Evolutionary conservation across 2,888 invertebrate species (phyloP).

Genomic region (Cheilosia pagana): DNA sequence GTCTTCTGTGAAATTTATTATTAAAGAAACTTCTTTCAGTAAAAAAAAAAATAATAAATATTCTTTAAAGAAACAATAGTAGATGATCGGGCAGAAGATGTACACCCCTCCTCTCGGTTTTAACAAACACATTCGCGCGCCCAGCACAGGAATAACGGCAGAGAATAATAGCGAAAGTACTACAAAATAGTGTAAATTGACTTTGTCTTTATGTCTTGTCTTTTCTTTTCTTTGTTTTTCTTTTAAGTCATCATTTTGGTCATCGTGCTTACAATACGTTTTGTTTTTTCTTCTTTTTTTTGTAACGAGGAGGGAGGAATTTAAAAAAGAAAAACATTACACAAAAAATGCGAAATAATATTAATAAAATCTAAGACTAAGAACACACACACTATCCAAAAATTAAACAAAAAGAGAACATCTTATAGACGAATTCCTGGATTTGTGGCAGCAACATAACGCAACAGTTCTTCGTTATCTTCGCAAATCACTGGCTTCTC

Average conservation of each 20-base stretch:
- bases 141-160: not conserved
- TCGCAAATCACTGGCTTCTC: constrained; percentile 96
- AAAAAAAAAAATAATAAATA: constrained; percentile 74
- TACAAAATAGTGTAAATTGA: constrained; percentile 23
- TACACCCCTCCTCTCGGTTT: constrained; percentile 48
- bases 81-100: constrained; percentile 62
- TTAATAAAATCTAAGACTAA: constrained; percentile 83
- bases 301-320: constrained; percentile 65
- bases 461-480: constrained; percentile 94
- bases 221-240: too few species aligned
- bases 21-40: constrained; percentile 69
- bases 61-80: constrained; percentile 67
- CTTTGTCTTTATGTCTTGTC: constrained; percentile 16
- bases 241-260: constrained; percentile 30
- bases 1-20: constrained; percentile 68
- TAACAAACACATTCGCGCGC: constrained; percentile 12
- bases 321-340: constrained; percentile 54
- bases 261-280: constrained; percentile 43
- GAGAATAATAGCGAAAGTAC: constrained; percentile 21
- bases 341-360: constrained; percentile 73
- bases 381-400: constrained; percentile 76
- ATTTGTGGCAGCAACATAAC: constrained; percentile 93
- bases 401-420: constrained; percentile 45
- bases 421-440: constrained; percentile 91
- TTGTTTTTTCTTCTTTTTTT: not conserved